phyloP scores from a whole-genome alignment of 2,888 invertebrate genomes.

The Amphimallon solstitiale region DNA sequence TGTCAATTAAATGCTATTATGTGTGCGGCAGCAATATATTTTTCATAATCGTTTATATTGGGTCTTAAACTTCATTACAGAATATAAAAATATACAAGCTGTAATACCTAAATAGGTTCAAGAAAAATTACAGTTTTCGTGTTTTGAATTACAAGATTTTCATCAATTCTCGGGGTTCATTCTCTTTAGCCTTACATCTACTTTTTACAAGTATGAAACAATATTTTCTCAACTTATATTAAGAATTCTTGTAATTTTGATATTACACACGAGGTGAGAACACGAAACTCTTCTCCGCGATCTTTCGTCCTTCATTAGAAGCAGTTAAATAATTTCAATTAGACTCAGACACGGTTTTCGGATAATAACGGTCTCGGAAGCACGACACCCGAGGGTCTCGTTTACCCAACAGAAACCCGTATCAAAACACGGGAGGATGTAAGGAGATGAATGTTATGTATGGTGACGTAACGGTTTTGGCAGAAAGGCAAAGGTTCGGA shows the following conservation, averaged over 20 bases:
- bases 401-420: conserved; percentile 23
- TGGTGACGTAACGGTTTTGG: conserved; percentile 25
- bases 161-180: too few relatives aligned
- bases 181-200: too few relatives aligned
- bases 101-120: too few relatives aligned
- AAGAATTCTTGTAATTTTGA: background rate
- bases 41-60: too few relatives aligned
- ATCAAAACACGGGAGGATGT: conserved; percentile 13
- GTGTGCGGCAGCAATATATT: too few relatives aligned
- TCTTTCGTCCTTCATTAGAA: conserved; percentile 50
- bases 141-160: too few relatives aligned
- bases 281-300: conserved; percentile 30
- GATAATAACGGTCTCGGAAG: conserved; percentile 47
- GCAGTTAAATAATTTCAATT: conserved; percentile 50
- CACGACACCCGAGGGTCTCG: conserved; percentile 43
- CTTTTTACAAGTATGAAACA: too few relatives aligned
- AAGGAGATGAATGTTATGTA: conserved; percentile 26
- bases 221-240: too few relatives aligned
- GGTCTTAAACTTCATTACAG: too few relatives aligned
- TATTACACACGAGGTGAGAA: background rate
- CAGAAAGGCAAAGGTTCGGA: conserved; percentile 29
- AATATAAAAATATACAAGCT: too few relatives aligned
- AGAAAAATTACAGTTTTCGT: too few relatives aligned
- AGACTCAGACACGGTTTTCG: conserved; percentile 47
- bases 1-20: too few relatives aligned